These are phyloP conservation scores for Drosophila trichaetosa DNA, from an alignment of 2,888 invertebrate genomes.

Conservation along the genomic window DNA sequence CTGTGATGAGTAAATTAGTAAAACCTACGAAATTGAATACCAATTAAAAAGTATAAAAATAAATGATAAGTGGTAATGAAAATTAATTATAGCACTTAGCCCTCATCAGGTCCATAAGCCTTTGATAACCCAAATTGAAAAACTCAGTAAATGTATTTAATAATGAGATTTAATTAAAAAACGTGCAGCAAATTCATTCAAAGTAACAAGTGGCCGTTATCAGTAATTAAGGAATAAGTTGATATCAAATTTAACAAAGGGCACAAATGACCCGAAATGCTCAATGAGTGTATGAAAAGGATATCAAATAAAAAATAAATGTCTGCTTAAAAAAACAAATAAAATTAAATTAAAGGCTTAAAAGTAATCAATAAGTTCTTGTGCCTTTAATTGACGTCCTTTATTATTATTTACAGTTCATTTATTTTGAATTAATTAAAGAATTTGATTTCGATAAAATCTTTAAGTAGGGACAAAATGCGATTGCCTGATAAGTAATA, in stretches of 20 bases:
- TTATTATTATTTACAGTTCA: not conserved
- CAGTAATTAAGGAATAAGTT: conserved; percentile 20
- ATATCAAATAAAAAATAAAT: not conserved
- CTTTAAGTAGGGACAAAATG: not conserved
- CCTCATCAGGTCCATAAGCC: not conserved
- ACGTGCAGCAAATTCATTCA: not conserved
- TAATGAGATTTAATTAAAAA: not conserved
- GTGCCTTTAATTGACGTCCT: not conserved
- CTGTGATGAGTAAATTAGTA: not conserved
- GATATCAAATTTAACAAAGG: conserved; percentile 12
- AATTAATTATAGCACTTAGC: not conserved
- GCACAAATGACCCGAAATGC: not conserved
- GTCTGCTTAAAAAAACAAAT: not conserved
- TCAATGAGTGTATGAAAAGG: not conserved
- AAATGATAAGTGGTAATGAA: not conserved
- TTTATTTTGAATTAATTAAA: not conserved
- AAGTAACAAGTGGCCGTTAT: conserved; percentile 5
- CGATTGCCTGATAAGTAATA: not conserved
- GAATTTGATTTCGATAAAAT: not conserved
- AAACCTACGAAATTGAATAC: conserved; percentile 15
- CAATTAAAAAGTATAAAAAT: conserved; percentile 21
- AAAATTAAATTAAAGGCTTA: not conserved
- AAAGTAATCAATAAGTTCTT: not conserved
- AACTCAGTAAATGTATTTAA: not conserved
- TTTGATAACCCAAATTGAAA: not conserved